Evolutionary conservation across 1,140 invertebrate species (phyloP).

Genomic region (Palaemon carinicauda): DNA sequence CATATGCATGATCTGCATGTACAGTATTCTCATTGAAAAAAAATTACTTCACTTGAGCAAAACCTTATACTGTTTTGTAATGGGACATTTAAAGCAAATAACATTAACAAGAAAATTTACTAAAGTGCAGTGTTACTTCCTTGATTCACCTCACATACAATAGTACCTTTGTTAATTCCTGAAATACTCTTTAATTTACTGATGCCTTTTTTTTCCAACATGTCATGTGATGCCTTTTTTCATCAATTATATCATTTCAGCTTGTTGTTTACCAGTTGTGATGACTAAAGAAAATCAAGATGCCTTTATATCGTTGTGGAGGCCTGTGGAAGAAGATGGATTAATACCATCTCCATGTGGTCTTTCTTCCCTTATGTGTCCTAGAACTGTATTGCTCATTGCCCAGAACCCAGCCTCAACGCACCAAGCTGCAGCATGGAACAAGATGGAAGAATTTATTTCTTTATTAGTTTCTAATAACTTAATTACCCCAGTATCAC

Average conservation of each 20-base stretch:
- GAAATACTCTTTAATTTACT: too few species aligned
- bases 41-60: too few species aligned
- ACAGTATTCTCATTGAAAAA: too few species aligned
- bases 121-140: too few species aligned
- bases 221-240: background rate
- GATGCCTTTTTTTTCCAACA: background rate
- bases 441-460: slow-evolving; percentile 11
- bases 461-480: background rate
- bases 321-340: slow-evolving; percentile 1
- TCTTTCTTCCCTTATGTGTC: slow-evolving; percentile 2
- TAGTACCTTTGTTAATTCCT: too few species aligned
- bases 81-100: too few species aligned
- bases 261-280: slow-evolving; percentile 15
- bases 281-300: slow-evolving; percentile 18
- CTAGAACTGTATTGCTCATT: slow-evolving; percentile 33
- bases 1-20: too few species aligned
- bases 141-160: too few species aligned
- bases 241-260: background rate
- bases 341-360: slow-evolving; percentile 12
- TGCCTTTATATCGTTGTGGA: slow-evolving; percentile 20
- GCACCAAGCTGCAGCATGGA: slow-evolving; percentile 13
- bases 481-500: slow-evolving; percentile 3
- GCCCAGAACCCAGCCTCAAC: slow-evolving; percentile 16
- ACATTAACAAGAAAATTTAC: too few species aligned
- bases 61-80: too few species aligned